phyloP scores from a whole-genome alignment of 2,797 vertebrate species.

The Sebastes umbrosus region DNA sequence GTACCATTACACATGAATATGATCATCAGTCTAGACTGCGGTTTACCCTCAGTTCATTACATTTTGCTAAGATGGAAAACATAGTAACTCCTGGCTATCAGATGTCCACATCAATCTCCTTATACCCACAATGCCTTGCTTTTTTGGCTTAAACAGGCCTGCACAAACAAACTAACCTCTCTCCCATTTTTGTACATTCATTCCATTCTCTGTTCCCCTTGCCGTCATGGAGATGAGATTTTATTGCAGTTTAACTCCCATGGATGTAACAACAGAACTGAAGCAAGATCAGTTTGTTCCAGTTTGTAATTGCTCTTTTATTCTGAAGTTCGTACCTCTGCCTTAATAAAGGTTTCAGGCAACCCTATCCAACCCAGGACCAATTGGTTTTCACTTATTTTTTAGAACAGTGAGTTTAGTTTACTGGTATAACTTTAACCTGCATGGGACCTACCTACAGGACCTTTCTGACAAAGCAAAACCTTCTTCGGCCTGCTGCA shows the following conservation, averaged over 20 bases:
- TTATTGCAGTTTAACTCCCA: not conserved
- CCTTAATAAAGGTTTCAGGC: not conserved
- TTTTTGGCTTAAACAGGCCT: not conserved
- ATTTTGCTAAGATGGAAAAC: not conserved
- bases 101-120: not conserved
- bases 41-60: not conserved
- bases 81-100: not conserved
- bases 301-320: not conserved
- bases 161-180: not conserved
- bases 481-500: too few relatives aligned
- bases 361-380: not conserved
- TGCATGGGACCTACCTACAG: not conserved
- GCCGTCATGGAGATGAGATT: not conserved
- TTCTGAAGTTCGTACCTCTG: not conserved
- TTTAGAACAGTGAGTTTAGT: too few relatives aligned
- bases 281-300: not conserved
- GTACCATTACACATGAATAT: not conserved
- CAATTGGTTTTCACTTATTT: not conserved
- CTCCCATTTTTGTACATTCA: not conserved
- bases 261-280: not conserved
- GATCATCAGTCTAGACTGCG: not conserved
- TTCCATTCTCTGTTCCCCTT: not conserved
- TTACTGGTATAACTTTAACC: too few relatives aligned
- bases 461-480: not conserved
- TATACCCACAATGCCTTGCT: slow-evolving; percentile 2